A percentile compares a stretch with the other conserved stretches of the same genome.
Evolutionary conservation across 2,113 vertebrate genomes (phyloP).

Genomic region (Andinoacara biseriatus): DNA sequence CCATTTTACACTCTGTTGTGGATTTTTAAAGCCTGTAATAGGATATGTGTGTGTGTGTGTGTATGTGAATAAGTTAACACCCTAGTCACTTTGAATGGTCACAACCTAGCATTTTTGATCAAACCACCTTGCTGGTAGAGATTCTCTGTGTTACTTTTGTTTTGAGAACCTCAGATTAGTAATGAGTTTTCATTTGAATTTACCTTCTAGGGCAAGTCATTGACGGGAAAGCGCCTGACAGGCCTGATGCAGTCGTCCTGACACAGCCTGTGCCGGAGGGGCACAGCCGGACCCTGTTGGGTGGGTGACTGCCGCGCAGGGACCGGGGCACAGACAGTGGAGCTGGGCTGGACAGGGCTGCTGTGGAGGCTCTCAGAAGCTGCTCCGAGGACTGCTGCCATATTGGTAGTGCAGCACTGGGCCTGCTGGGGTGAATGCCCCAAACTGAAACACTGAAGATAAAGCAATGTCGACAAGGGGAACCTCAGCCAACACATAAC

Average conservation of each 20-base stretch:
- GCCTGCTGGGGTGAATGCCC: conserved; percentile 4
- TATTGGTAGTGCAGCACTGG: conserved; percentile 32
- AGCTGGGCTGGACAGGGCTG: conserved; percentile 34
- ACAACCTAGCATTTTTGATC: conserved; percentile 20
- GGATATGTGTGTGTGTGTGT: conserved; percentile 22
- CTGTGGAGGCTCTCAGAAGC: conserved; percentile 38
- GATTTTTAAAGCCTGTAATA: conserved; percentile 20
- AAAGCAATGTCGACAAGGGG: conserved; percentile 32
- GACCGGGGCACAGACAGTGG: conserved; percentile 21
- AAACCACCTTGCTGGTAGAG: conserved; percentile 3
- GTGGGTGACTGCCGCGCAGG: conserved; percentile 9
- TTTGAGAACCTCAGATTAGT: not conserved
- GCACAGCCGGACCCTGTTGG: conserved; percentile 28
- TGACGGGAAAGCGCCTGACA: conserved; percentile 94
- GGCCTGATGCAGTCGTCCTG: conserved; percentile 98
- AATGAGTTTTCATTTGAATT: conserved; percentile 14
- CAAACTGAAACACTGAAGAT: conserved; percentile 27
- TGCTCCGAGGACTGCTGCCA: conserved; percentile 41
- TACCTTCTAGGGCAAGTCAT: conserved; percentile 89
- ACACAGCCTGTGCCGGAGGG: conserved; percentile 68
- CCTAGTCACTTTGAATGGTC: conserved; percentile 35
- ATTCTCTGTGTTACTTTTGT: not conserved
- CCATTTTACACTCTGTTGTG: conserved; percentile 56
- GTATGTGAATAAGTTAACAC: conserved; percentile 12
- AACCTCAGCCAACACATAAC: conserved; percentile 48